Percentiles rank a stretch among this genome's conserved stretches.
These are phyloP conservation scores for Crepidodera aurea DNA, from an alignment of 2,888 invertebrate genomes.

Conservation along the genomic window DNA sequence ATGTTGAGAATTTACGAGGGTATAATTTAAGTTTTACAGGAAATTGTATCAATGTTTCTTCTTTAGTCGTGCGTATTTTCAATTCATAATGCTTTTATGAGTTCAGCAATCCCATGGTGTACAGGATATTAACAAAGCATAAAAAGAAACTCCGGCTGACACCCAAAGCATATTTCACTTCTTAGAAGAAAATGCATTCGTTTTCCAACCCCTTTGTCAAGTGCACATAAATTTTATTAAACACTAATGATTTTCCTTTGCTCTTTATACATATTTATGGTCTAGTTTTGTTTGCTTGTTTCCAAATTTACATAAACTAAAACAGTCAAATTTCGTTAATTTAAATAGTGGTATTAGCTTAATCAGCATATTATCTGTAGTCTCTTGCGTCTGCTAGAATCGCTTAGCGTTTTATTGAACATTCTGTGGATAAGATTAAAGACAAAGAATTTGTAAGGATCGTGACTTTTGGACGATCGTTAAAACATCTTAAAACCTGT, in stretches of 20 bases:
- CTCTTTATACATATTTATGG: too few species aligned
- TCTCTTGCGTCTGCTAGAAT: too few species aligned
- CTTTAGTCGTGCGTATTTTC: conserved; percentile 44
- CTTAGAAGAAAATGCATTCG: conserved; percentile 18
- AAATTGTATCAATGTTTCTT: conserved; percentile 59
- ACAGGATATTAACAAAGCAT: conserved; percentile 53
- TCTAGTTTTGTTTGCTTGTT: too few species aligned
- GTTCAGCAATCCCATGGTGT: conserved; percentile 46
- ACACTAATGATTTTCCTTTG: conserved; percentile 13
- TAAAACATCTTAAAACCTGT: not conserved
- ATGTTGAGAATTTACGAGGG: conserved; percentile 57
- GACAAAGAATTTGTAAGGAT: conserved; percentile 8
- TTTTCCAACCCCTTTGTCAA: conserved; percentile 25
- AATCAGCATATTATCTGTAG: too few species aligned
- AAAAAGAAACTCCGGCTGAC: conserved; percentile 39
- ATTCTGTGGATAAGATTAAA: conserved; percentile 1
- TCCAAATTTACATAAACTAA: too few species aligned
- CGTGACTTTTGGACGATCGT: conserved; percentile 24
- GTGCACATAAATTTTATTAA: conserved; percentile 29
- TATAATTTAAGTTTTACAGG: conserved; percentile 59
- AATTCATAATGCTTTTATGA: conserved; percentile 46
- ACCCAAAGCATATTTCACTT: conserved; percentile 31
- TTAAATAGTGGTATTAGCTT: too few species aligned
- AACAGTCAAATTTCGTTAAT: too few species aligned
- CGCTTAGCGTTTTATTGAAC: not conserved